Conservation (phyloP, 2,797 vertebrate genomes). For the Sardinella longiceps region DNA sequence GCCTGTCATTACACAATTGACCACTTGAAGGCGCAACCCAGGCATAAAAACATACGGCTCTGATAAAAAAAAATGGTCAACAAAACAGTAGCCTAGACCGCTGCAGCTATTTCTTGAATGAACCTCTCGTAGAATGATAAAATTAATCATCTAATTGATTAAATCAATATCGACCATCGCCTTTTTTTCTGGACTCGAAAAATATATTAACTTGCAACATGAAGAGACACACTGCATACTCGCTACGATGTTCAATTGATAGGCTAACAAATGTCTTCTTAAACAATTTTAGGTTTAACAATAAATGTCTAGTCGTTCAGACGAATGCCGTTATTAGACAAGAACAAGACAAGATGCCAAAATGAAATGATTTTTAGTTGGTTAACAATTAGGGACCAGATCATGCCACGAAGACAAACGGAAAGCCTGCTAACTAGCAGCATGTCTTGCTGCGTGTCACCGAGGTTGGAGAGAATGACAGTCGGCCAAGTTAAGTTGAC, state of each 20-base stretch:
- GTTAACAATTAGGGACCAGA: background rate
- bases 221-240: no score
- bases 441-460: background rate
- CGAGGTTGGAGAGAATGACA: background rate
- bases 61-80: background rate
- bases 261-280: background rate
- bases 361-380: background rate
- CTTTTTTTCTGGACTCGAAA: background rate
- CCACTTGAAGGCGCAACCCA: conserved; percentile 56
- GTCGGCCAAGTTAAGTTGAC: background rate
- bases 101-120: background rate
- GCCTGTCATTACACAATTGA: conserved; percentile 52
- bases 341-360: background rate
- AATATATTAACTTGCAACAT: background rate
- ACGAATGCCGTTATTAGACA: background rate
- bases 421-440: background rate
- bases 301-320: background rate
- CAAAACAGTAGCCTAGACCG: background rate
- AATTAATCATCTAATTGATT: background rate
- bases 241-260: background rate
- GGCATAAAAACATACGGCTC: no score
- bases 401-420: conserved; percentile 47
- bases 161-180: background rate
- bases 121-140: background rate
- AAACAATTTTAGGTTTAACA: no score